Base-by-base conservation (phyloP, 2,797 vertebrate species). In the Gobionotothen gibberifrons region DNA sequence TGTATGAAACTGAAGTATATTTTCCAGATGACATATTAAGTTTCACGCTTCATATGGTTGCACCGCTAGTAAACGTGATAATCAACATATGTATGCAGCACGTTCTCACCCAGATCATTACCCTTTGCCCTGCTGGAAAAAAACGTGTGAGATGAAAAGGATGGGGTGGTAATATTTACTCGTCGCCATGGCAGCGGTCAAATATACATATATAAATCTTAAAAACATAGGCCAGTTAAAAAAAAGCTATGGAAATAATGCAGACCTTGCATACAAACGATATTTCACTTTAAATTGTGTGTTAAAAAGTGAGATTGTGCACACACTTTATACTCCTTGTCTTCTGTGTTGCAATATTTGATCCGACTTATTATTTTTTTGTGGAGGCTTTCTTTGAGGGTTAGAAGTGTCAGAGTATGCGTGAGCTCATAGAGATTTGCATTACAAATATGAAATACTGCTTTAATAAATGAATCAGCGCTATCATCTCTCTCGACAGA, bases 121-220 rank as follows among this genome's bases (percentile, higher is more conserved):
- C 42, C 74, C 69, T 65, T 29, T 83, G 75, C 68, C 68, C 63
- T 65, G 43, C 65, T 85, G 84, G 78, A 81, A 90, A 89, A 8
- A 66, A 21, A 54, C 68, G 82, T 62, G 73, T 74, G 47, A 78
- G 76, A 83, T 76, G 76, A 83, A 88, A 79, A 72, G 47, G 72
- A 84, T 80, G 69, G 66, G 1, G 81, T 64, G 78, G 44, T 78
- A 88, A 89, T 91, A 92, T 93, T 93, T 90, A 92, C 78, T 52
- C 39, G 81, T 92, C 26, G 26, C 90, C 78, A 92, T 89, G 57
- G 88, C 73, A 89, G 48, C 86, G 12, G 69, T 9, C 36, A 72
- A 61, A 59, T 69, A 53, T 78, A 77, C 62, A 83, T 66, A 74
- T 59, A 74, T 46, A 74, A 74, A 70, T 55, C 26, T 66, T 64